phyloP scores from a whole-genome alignment of 2,888 invertebrate genomes.

The Parapristionchus giblindavisi region DNA sequence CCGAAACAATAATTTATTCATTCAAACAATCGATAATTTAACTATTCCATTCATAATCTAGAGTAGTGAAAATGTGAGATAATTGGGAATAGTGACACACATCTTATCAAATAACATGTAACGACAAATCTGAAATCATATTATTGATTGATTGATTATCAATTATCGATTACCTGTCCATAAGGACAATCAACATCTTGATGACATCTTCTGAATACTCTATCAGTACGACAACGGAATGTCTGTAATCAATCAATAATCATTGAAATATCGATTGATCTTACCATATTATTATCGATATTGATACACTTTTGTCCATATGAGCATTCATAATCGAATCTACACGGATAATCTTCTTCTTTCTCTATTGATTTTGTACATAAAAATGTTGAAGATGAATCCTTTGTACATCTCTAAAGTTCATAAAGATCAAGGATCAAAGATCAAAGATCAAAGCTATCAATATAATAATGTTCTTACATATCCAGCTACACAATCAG shows the following conservation, averaged over 20 bases:
- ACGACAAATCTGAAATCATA: slow-evolving; percentile 27
- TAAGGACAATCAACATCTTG: slow-evolving; percentile 28
- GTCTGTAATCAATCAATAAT: slow-evolving; percentile 4
- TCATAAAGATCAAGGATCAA: background rate
- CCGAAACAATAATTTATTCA: too few relatives aligned
- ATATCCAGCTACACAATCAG: slow-evolving; percentile 9
- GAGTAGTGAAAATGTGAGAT: slow-evolving; percentile 15
- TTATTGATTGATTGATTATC: background rate
- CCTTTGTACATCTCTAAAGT: slow-evolving; percentile 17
- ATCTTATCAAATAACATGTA: slow-evolving; percentile 24
- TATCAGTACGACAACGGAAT: slow-evolving; percentile 13
- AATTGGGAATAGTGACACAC: slow-evolving; percentile 28
- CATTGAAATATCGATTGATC: background rate
- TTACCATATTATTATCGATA: slow-evolving; percentile 20
- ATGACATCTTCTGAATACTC: slow-evolving; percentile 9
- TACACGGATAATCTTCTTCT: background rate
- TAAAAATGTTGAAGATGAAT: background rate
- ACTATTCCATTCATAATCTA: too few relatives aligned
- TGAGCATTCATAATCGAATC: slow-evolving; percentile 23
- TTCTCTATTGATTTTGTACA: slow-evolving; percentile 13
- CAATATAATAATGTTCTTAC: background rate
- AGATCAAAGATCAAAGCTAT: background rate
- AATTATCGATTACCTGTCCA: slow-evolving; percentile 32
- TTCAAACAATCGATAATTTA: too few relatives aligned
- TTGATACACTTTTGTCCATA: slow-evolving; percentile 7